A percentile compares a stretch with the other conserved stretches of the same genome.
phyloP scores from a whole-genome alignment of 2,888 invertebrate species.

The Silvanus unidentatus region DNA sequence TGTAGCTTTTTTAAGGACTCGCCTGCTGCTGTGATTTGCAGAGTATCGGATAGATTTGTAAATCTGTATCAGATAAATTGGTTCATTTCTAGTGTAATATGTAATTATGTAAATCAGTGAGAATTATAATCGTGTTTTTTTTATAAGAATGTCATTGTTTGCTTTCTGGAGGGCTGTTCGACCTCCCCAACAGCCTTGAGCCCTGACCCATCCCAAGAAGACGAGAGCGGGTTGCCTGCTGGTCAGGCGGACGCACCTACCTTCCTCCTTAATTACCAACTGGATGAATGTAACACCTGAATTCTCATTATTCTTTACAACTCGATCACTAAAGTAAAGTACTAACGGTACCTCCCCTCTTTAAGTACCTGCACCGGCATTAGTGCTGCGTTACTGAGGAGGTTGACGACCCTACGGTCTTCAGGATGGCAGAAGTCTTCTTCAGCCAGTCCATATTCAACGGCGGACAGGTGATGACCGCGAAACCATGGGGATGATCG shows the following conservation, averaged over 20 bases:
- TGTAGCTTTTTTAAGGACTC: neutral
- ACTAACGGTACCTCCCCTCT: constrained; percentile 44
- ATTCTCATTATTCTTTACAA: constrained; percentile 34
- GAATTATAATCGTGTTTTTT: neutral
- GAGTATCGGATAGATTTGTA: constrained; percentile 23
- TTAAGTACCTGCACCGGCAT: constrained; percentile 38
- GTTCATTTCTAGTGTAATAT: constrained; percentile 1
- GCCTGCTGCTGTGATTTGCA: neutral
- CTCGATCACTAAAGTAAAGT: constrained; percentile 41
- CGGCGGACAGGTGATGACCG: constrained; percentile 38
- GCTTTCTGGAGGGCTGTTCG: too few species aligned
- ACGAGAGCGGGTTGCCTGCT: constrained; percentile 4
- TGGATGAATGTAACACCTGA: constrained; percentile 23
- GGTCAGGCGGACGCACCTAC: constrained; percentile 2
- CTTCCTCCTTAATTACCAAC: neutral
- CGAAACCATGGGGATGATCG: constrained; percentile 37
- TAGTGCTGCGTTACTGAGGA: constrained; percentile 24
- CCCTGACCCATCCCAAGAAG: neutral
- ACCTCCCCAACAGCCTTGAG: too few species aligned
- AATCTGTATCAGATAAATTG: constrained; percentile 32
- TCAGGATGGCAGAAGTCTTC: constrained; percentile 41
- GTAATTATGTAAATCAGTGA: constrained; percentile 4
- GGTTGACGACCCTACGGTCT: constrained; percentile 23
- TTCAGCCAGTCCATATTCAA: constrained; percentile 38
- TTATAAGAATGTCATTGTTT: too few species aligned